Evolutionary conservation across 2,113 vertebrate species (phyloP), one percentile per base, ranked within the genome.

Genomic region (Brachypodius melanocephalos): DNA sequence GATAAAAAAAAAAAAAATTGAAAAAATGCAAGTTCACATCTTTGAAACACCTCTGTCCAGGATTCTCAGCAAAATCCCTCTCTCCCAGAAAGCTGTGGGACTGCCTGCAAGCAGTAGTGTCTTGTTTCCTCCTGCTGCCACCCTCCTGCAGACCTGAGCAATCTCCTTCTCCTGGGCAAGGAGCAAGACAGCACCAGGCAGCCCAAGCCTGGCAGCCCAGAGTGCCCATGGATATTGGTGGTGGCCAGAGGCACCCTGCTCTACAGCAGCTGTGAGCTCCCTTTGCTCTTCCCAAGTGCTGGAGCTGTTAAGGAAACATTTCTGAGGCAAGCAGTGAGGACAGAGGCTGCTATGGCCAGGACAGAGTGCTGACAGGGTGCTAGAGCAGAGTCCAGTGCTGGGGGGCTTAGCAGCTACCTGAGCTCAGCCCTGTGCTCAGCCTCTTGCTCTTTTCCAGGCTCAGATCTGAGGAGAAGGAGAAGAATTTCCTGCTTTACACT

Each of bases 111-210:
- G 24, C 71, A 79, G 78, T 42, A 76, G 24, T 17, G 8, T 29
- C 71, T 65, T 65, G n/a, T 49, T 82, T 61, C 48, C 40, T 81
- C 20, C 48, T 85, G 46, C 83, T 94, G 66, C 77, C 0, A 17
- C 62, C 43, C 59, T 83, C 48, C 84, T 62, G 74, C 69, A 67
- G 71, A 52, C 9, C 6, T 15, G 48, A 63, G 69, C 5, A 0
- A 15, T 34, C 61, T 43, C 15, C 32, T 54, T 18, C 49, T 65
- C 17, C 34, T 42, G 28, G 54, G 18, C 66, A 77, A 51, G 21
- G 7, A n/a, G 51, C 26, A 5, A 0, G 3, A 8, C 61, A 36
- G 31, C 0, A 0, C 11, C 0, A 25, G 38, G 57, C 76, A 83
- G 62, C 63, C 3, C 1, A 0, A 38, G 24, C 4, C 75, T 18